Conservation (phyloP, 2,888 invertebrate genomes). For the Antheraea assamensis region DNA sequence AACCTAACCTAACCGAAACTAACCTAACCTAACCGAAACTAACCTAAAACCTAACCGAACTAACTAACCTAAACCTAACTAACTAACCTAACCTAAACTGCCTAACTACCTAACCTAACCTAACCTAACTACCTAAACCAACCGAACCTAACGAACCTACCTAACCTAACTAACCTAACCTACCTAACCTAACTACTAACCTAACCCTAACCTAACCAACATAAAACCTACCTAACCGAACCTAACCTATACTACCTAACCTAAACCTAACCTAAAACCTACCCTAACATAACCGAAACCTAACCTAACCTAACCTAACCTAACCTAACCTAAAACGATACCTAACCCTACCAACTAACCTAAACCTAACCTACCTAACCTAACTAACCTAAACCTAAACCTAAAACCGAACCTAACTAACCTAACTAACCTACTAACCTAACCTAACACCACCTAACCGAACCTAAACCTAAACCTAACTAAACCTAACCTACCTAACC, state of each 20-base stretch:
- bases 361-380: background rate
- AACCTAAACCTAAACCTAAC: slow-evolving; percentile 26
- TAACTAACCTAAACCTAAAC: too few relatives aligned
- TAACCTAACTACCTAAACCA: slow-evolving; percentile 20
- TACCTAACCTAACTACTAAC: too few relatives aligned
- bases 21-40: background rate
- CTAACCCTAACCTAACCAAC: slow-evolving; percentile 17
- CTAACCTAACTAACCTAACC: background rate
- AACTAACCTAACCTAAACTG: slow-evolving; percentile 20
- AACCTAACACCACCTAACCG: too few relatives aligned
- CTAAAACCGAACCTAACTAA: slow-evolving; percentile 15
- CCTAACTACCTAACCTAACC: slow-evolving; percentile 1
- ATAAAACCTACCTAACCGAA: background rate
- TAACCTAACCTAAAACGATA: slow-evolving; percentile 29
- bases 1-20: background rate
- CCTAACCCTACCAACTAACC: background rate
- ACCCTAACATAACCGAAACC: slow-evolving; percentile 24
- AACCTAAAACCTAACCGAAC: slow-evolving; percentile 3
- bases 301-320: slow-evolving; percentile 34
- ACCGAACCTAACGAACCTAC: slow-evolving; percentile 20
- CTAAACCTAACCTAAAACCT: slow-evolving; percentile 22
- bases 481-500: slow-evolving; percentile 28
- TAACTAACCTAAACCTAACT: background rate
- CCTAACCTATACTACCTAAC: slow-evolving; percentile 16
- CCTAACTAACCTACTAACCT: slow-evolving; percentile 19